Evolutionary conservation across 53 echinoderm and acorn worm genomes (phyloP), one percentile per base, ranked within the genome.

Genomic region (Antedon mediterranea): DNA sequence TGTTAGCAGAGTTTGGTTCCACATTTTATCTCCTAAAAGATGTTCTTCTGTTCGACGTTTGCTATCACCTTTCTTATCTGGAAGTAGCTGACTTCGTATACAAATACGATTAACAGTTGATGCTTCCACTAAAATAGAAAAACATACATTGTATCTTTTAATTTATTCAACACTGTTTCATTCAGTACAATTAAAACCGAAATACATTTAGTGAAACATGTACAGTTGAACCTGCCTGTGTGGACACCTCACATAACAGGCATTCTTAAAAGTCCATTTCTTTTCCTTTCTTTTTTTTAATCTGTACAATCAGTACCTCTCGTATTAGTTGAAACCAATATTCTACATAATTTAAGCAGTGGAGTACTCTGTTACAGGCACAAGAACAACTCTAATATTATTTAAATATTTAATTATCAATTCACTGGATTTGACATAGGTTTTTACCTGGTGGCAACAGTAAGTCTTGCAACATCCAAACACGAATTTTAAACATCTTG

Each of bases 11-110:
- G 72, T 88, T 30, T 74, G 75, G 74, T 82, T 93, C 74, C 74
- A 83, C 92, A 91, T 87, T 84, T 91, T 92, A 71, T 95, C 97
- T 20, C 92, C 89, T 18, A 95, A 42, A 30, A 81, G 79, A 29
- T 86, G 82, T 32, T 95, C 97, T 30, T 95, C 97, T 0, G 97
- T 95, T 78, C 88, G 87, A 31, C 97, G 87, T 43, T 95, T 95
- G 42, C 85, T 85, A 29, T 95, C 92, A 14, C 92, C 92, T 73
- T 95, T 95, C 84, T 89, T 95, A 84, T 95, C 97, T 0, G 97
- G 97, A n/a, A 95, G 88, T 13, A 95, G 85, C 20, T 86, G 89
- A 78, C 97, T 88, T 43, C 83, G 77, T 72, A 95, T 78, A 74
- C 89, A 89, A 28, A 95, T 77, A 20, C 91, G 83, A 9, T 82